These are phyloP conservation scores for Diploscapter pachys DNA, from an alignment of 1,140 invertebrate species.

Conservation along the genomic window DNA sequence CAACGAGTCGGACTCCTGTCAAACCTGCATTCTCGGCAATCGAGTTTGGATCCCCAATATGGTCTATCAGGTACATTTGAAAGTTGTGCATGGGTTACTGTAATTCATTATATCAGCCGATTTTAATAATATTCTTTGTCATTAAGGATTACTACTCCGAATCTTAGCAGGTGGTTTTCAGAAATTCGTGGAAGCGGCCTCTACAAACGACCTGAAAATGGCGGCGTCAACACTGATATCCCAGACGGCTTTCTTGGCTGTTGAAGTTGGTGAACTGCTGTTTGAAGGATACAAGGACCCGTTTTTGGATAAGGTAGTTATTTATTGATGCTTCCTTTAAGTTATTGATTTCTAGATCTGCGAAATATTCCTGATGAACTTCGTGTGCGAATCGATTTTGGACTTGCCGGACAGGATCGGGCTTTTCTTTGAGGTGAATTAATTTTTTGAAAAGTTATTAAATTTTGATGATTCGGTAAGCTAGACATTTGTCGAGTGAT, in stretches of 20 bases:
- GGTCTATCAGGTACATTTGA: slow-evolving; percentile 49
- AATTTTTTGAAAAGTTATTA: slow-evolving; percentile 16
- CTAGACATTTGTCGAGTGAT: background rate
- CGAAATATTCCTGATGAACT: slow-evolving; percentile 51
- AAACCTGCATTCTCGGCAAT: slow-evolving; percentile 53
- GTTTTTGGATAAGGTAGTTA: slow-evolving; percentile 53
- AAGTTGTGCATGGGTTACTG: background rate
- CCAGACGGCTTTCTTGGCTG: slow-evolving; percentile 57
- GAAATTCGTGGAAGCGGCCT: slow-evolving; percentile 58
- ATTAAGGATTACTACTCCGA: background rate
- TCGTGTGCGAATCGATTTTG: slow-evolving; percentile 54
- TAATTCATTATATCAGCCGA: background rate
- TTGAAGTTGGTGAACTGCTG: slow-evolving; percentile 55
- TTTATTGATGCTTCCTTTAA: slow-evolving; percentile 21
- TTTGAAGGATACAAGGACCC: slow-evolving; percentile 57
- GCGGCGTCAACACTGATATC: slow-evolving; percentile 49
- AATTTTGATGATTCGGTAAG: slow-evolving; percentile 6
- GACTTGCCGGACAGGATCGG: slow-evolving; percentile 56
- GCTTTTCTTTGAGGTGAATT: slow-evolving; percentile 49
- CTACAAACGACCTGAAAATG: slow-evolving; percentile 49
- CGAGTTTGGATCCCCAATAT: slow-evolving; percentile 57
- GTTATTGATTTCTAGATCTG: slow-evolving; percentile 40
- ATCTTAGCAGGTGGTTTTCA: slow-evolving; percentile 19
- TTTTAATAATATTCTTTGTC: background rate
- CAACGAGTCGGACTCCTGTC: slow-evolving; percentile 53